phyloP scores from a whole-genome alignment of 2,113 vertebrate species.

The Illadopsis cleaveri region DNA sequence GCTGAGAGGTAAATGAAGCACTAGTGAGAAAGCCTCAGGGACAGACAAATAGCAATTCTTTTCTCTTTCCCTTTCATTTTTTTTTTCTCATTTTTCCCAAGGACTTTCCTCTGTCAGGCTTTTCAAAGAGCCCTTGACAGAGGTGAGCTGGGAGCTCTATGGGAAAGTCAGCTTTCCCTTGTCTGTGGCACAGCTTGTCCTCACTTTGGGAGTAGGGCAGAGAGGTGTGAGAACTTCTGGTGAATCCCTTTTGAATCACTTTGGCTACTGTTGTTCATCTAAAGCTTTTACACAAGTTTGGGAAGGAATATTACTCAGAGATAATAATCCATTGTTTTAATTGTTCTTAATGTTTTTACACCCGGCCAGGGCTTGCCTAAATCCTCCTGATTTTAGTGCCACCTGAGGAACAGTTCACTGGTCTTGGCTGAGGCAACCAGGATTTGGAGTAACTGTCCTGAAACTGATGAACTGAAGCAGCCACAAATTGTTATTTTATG shows the following conservation, averaged over 20 bases:
- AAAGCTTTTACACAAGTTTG: background rate
- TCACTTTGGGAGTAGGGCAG: background rate
- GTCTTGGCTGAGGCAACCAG: background rate
- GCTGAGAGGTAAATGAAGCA: background rate
- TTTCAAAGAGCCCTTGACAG: background rate
- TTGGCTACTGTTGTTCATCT: background rate
- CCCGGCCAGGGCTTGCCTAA: background rate
- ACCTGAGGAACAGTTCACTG: background rate
- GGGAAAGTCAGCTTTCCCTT: background rate
- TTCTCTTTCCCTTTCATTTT: background rate
- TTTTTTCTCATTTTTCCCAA: background rate
- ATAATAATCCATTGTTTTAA: background rate
- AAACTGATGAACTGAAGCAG: background rate
- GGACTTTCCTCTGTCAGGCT: background rate
- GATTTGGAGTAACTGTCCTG: background rate
- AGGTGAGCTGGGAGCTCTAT: background rate
- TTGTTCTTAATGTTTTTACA: background rate
- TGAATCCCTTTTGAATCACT: background rate
- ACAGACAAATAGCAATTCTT: background rate
- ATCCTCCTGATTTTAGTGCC: background rate
- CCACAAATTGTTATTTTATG: background rate
- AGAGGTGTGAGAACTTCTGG: background rate
- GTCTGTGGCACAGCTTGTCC: background rate
- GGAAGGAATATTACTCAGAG: background rate
- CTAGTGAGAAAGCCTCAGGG: background rate